Conservation (phyloP, 1,140 invertebrate genomes). For the Carposina sasakii region DNA sequence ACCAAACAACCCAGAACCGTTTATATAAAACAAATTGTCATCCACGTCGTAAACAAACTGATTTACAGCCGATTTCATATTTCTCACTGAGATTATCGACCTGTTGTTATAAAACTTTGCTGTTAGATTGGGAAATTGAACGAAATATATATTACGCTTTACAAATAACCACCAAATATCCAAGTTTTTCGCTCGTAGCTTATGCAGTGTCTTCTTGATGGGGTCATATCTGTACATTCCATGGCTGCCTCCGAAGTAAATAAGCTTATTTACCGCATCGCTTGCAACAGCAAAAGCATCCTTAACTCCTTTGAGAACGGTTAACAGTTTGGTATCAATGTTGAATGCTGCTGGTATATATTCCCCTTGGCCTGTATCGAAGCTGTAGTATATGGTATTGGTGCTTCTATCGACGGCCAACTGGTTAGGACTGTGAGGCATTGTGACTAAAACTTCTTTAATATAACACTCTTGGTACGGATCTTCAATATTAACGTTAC, state of each 20-base stretch:
- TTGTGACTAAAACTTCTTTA: too few species aligned
- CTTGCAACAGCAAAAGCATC: slow-evolving; percentile 54
- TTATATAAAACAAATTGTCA: slow-evolving; percentile 51
- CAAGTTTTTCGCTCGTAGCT: slow-evolving; percentile 37
- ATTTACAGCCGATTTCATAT: slow-evolving; percentile 33
- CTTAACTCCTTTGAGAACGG: slow-evolving; percentile 49
- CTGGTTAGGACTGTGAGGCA: slow-evolving; percentile 55
- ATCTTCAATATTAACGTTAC: too few species aligned
- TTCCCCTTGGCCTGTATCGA: slow-evolving; percentile 50
- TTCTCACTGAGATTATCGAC: slow-evolving; percentile 24
- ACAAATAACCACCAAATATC: slow-evolving; percentile 59
- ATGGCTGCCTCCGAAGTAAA: slow-evolving; percentile 57
- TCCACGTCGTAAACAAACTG: slow-evolving; percentile 52
- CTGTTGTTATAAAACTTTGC: slow-evolving; percentile 43
- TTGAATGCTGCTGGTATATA: slow-evolving; percentile 40
- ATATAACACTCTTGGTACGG: too few species aligned
- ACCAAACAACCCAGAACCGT: slow-evolving; percentile 47
- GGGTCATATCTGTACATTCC: slow-evolving; percentile 54
- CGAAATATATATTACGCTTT: slow-evolving; percentile 45
- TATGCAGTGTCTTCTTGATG: slow-evolving; percentile 26
- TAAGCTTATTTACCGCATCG: slow-evolving; percentile 29
- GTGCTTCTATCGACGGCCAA: slow-evolving; percentile 40
- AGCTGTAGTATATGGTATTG: slow-evolving; percentile 58
- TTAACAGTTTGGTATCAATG: slow-evolving; percentile 43
- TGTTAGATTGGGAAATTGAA: slow-evolving; percentile 49